Base-by-base conservation (phyloP, 2,888 invertebrate genomes). In the Sarcophaga subvicina region DNA sequence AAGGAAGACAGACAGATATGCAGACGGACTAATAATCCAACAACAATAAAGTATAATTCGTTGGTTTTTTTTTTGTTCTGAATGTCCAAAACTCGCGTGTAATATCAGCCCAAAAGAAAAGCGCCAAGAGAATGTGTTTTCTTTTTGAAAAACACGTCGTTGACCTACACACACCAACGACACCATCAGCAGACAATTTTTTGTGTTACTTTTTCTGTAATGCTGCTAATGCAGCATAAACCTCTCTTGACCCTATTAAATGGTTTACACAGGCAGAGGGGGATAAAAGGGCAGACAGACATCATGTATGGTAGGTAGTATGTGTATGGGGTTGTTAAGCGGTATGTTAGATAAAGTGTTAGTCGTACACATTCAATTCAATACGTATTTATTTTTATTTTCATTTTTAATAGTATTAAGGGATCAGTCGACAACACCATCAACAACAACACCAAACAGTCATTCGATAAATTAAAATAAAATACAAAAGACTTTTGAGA, bases 241-340 rank as follows among this genome's bases (percentile, higher is more conserved):
- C 83, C 70, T 83, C 70, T 83, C 75, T 79, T 84, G 81, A 78
- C 87, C 87, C 73, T 78, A 75, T 77, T 86, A 17, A 63, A 72
- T 25, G 12, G 5, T 62, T n/a, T 2, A 6, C 20, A 45, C n/a
- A 49, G 70, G 10, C 64, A 22, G 47, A 67, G 66, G 5, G 17
- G 49, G 27, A 66, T n/a, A 25, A 22, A 49, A 71, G 62, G n/a
- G 12, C 54, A 54, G 49, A 2, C 1, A 49, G 37, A 37, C 10
- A 37, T 8, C 37, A 37, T 37, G 37, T 49, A 49, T 49, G 11
- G 14, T 14, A 14, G 49, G 2, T 49, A 49, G 14, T 14, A 12
- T 11, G 4, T 11, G 12, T 6, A 62, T 62, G 10, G 62, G 20
- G 10, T 47, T 10, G 14, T 71, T 54, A 70, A 54, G 25, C 25